Percentiles rank a stretch among this genome's conserved stretches.
Evolutionary conservation across 2,113 vertebrate species (phyloP).

Genomic region (Vanacampus margaritifer): DNA sequence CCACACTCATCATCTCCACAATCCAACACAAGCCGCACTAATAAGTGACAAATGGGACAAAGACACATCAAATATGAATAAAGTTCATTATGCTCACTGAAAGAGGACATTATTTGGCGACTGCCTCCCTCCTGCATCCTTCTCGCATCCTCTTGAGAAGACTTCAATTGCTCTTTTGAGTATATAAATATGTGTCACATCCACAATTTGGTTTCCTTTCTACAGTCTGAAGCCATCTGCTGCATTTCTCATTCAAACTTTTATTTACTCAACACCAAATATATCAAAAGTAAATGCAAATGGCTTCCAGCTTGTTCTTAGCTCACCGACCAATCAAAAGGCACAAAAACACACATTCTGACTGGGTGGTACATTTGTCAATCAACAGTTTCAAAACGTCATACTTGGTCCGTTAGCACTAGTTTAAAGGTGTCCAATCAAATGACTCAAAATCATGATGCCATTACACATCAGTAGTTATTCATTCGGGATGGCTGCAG

Average conservation of each 20-base stretch:
- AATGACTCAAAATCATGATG: too few relatives aligned
- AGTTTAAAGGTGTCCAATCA: background rate
- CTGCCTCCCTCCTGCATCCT: background rate
- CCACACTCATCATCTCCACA: background rate
- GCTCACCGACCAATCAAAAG: too few relatives aligned
- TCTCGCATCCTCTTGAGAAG: background rate
- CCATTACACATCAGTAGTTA: too few relatives aligned
- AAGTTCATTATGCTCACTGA: constrained; percentile 2
- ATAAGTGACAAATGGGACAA: background rate
- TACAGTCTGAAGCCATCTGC: background rate
- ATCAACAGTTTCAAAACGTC: too few relatives aligned
- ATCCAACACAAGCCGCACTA: background rate
- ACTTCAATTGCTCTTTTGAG: constrained; percentile 1
- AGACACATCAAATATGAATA: background rate
- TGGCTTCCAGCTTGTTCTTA: background rate
- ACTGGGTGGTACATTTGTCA: background rate
- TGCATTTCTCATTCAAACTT: background rate
- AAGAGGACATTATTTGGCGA: background rate
- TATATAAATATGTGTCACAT: background rate
- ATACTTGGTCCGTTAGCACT: background rate
- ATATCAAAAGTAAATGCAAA: background rate
- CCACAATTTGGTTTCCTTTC: background rate
- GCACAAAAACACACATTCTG: background rate
- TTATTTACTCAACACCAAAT: background rate
- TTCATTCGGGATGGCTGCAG: too few relatives aligned